These are phyloP conservation scores for Fundulus diaphanus DNA, from an alignment of 2,797 vertebrate genomes.

Conservation along the genomic window DNA sequence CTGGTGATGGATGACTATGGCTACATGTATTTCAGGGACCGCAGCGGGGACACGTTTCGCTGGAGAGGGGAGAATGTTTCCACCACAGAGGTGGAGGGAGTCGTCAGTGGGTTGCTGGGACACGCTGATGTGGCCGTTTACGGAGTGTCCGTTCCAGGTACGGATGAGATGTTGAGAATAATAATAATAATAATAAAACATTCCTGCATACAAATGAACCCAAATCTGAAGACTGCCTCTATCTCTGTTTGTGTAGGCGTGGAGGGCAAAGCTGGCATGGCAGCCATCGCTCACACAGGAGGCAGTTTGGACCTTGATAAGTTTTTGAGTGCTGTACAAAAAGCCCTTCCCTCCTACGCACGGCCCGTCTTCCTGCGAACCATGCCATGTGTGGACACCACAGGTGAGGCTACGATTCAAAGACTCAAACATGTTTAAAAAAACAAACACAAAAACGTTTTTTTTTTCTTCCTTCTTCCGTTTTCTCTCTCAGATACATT, in stretches of 20 bases:
- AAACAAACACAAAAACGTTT: not conserved
- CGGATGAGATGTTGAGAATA: not conserved
- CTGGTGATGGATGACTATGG: constrained; percentile 91
- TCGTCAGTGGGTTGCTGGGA: constrained; percentile 84
- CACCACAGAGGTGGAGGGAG: constrained; percentile 88
- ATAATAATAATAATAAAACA: not conserved
- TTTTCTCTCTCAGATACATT: constrained; percentile 83
- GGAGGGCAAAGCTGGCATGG: constrained; percentile 92
- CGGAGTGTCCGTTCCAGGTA: constrained; percentile 86
- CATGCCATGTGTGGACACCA: constrained; percentile 86
- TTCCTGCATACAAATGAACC: not conserved
- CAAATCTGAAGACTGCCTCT: not conserved
- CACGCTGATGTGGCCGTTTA: constrained; percentile 89
- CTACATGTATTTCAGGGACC: constrained; percentile 90
- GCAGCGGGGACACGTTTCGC: constrained; percentile 89
- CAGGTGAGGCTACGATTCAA: constrained; percentile 73
- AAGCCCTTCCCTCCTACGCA: constrained; percentile 87
- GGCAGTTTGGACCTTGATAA: constrained; percentile 77
- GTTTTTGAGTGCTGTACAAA: constrained; percentile 81
- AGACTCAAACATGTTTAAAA: not conserved
- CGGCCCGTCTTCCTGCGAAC: constrained; percentile 89
- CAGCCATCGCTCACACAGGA: constrained; percentile 80
- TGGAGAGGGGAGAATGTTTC: constrained; percentile 93
- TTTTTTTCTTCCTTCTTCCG: not conserved
- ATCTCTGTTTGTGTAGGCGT: constrained; percentile 77